Conservation (phyloP, 2,113 vertebrate genomes). For the Urocitellus parryii region DNA sequence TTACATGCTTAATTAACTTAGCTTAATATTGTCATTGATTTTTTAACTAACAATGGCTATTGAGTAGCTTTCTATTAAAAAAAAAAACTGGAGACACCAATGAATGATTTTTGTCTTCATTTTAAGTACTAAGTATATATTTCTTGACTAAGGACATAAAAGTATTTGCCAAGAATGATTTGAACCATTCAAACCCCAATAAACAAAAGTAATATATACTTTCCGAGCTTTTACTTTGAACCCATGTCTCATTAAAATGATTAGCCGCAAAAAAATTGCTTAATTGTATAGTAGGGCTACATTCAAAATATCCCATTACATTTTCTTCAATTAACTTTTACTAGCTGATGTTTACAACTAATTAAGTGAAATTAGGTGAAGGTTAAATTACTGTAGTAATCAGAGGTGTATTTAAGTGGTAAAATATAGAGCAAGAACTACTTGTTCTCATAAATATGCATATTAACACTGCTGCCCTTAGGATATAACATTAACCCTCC, state of each 20-base stretch:
- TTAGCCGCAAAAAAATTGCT: slow-evolving; percentile 62
- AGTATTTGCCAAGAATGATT: background rate
- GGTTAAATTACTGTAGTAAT: slow-evolving; percentile 75
- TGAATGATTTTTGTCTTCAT: background rate
- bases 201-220: slow-evolving; percentile 34
- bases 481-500: slow-evolving; percentile 28
- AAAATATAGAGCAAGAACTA: slow-evolving; percentile 63
- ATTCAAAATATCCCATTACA: slow-evolving; percentile 71
- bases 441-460: slow-evolving; percentile 62
- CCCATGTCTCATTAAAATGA: slow-evolving; percentile 58
- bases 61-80: background rate
- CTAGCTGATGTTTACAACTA: slow-evolving; percentile 70
- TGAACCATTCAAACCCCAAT: background rate
- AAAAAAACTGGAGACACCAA: background rate
- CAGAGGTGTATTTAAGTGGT: slow-evolving; percentile 67
- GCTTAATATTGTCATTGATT: background rate
- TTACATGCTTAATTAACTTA: slow-evolving; percentile 30
- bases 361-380: slow-evolving; percentile 74
- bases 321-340: slow-evolving; percentile 77
- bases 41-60: slow-evolving; percentile 20
- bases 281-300: slow-evolving; percentile 57
- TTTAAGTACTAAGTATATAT: slow-evolving; percentile 8
- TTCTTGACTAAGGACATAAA: slow-evolving; percentile 9
- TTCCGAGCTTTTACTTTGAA: slow-evolving; percentile 49
- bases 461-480: slow-evolving; percentile 64